These are phyloP conservation scores for Lasioglossum leucozonium DNA, from an alignment of 2,888 invertebrate genomes.

Conservation along the genomic window DNA sequence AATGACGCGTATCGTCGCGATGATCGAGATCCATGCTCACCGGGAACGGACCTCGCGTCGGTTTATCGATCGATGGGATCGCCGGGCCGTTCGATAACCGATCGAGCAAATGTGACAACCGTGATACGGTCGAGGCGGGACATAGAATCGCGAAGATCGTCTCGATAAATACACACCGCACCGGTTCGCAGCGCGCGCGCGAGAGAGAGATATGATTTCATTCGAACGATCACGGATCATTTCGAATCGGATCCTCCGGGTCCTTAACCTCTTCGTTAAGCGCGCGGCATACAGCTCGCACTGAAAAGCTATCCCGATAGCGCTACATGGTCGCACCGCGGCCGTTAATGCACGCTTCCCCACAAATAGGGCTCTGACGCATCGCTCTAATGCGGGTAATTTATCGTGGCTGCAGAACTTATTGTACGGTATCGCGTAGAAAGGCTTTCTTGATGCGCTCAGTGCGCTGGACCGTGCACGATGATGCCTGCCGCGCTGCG, in stretches of 20 bases:
- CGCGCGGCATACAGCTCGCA: not conserved
- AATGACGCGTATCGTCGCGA: not conserved
- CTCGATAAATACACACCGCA: constrained; percentile 50
- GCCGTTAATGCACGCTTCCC: constrained; percentile 24
- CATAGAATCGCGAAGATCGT: constrained; percentile 4
- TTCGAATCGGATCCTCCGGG: not conserved
- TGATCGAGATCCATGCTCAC: constrained; percentile 15
- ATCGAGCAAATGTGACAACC: constrained; percentile 58
- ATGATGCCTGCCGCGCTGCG: not conserved
- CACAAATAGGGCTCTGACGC: constrained; percentile 20
- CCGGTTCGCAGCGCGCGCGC: constrained; percentile 1
- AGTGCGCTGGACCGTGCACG: constrained; percentile 12
- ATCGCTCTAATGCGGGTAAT: constrained; percentile 35
- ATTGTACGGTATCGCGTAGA: constrained; percentile 33
- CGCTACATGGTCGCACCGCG: constrained; percentile 14
- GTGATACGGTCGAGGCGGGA: constrained; percentile 43
- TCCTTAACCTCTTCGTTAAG: constrained; percentile 28
- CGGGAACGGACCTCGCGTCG: constrained; percentile 47
- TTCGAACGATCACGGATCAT: not conserved
- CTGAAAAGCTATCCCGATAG: constrained; percentile 23
- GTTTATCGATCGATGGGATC: constrained; percentile 61
- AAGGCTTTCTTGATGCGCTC: constrained; percentile 24
- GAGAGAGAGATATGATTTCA: constrained; percentile 10
- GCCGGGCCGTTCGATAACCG: constrained; percentile 49
- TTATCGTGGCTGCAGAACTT: constrained; percentile 25